Conservation (phyloP, 2,888 invertebrate species). For the Drosophila monieri region DNA sequence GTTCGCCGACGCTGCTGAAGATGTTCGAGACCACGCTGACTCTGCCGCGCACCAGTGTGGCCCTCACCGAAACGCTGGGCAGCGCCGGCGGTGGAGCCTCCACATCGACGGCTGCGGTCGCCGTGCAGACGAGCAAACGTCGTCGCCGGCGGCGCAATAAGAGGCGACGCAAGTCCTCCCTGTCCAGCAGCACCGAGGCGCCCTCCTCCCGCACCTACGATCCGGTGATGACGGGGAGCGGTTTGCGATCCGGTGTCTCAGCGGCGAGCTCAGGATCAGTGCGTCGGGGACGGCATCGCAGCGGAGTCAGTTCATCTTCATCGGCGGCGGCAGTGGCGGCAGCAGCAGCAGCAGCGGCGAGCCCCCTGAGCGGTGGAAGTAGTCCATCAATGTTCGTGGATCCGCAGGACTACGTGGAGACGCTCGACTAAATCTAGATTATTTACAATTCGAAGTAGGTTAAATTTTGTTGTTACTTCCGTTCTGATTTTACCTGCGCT, state of each 20-base stretch:
- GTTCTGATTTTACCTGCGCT: constrained; percentile 44
- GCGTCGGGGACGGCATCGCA: constrained; percentile 59
- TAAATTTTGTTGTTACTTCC: constrained; percentile 73
- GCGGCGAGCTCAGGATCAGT: constrained; percentile 42
- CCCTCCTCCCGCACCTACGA: constrained; percentile 57
- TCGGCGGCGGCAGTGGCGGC: constrained; percentile 42
- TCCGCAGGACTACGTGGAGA: constrained; percentile 67
- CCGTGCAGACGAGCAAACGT: constrained; percentile 65
- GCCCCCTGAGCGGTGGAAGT: constrained; percentile 40
- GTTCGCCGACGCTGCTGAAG: constrained; percentile 80
- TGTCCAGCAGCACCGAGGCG: constrained; percentile 57
- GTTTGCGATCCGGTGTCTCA: constrained; percentile 19
- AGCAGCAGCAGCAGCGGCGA: constrained; percentile 37
- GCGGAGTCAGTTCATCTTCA: constrained; percentile 39
- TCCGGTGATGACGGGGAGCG: constrained; percentile 63
- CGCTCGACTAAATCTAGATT: constrained; percentile 73
- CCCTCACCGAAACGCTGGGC: constrained; percentile 65
- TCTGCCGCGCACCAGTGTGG: constrained; percentile 68
- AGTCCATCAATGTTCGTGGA: constrained; percentile 62
- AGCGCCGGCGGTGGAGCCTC: constrained; percentile 54
- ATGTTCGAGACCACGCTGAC: constrained; percentile 78
- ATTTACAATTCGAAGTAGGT: constrained; percentile 58
- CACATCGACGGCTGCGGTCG: constrained; percentile 67
- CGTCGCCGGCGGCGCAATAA: constrained; percentile 67
- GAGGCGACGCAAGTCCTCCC: constrained; percentile 62